Base-by-base conservation (phyloP, 2,797 vertebrate species). In the Apodemus agrarius region DNA sequence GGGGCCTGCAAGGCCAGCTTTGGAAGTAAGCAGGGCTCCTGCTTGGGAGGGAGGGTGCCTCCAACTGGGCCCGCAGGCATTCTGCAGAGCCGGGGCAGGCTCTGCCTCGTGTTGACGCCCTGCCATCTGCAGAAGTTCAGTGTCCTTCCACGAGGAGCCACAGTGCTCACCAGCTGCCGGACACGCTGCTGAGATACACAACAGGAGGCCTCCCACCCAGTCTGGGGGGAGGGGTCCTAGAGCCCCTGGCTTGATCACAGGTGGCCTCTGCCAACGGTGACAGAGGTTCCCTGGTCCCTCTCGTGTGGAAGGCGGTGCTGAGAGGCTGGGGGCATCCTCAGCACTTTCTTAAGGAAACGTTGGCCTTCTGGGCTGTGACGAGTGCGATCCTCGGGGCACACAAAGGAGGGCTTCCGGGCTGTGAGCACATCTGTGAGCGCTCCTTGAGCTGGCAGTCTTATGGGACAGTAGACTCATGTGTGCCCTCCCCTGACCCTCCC, bases 371-470 rank as follows among this genome's bases (percentile, higher is more conserved):
- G 14, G 22, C 69, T 67, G 14, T 6, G 21, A 29, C 63, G 63
- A 78, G n/a, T 49, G 34, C 34, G 19, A 54, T 34, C 54, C 40
- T 57, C 29, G 54, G 63, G 69, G 49, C n/a, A 14, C 49, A 86
- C 22, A 69, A 43, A n/a, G 21, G 31, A 31, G 13, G 0, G 54
- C 75, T 72, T 57, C 80, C 22, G 24, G 76, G 31, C 40, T 8
- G 0, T 54, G 2, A 0, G n/a, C 0, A 37, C 24, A 12, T 37
- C 21, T 1, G 1, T 12, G 7, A 46, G 43, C 19, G 11, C 24
- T 37, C n/a, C 85, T 26, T 76, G 46, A 22, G 34, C 52, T 54
- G 12, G 4, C 13, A 22, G 17, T 54, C 43, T 78, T 1, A 24
- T 52, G 34, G 43, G 1, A 0, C 0, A 24, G 63, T 22, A n/a